These are phyloP conservation scores for Sicus ferrugineus DNA, from an alignment of 2,888 invertebrate genomes.

Conservation along the genomic window DNA sequence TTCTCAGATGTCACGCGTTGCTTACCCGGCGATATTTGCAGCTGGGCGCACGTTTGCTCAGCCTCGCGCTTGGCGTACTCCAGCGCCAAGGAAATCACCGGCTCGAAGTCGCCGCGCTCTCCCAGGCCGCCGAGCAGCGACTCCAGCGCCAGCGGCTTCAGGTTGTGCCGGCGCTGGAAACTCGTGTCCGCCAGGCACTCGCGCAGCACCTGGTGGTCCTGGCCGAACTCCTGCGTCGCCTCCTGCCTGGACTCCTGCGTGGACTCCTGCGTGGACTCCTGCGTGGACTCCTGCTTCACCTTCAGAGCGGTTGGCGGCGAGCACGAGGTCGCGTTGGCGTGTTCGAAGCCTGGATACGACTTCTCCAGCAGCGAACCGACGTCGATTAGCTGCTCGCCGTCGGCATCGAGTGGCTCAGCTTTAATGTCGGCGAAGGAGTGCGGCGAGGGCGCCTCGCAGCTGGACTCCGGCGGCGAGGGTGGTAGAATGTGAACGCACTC, in stretches of 20 bases:
- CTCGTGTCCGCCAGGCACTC: slow-evolving; percentile 85
- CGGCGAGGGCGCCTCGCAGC: slow-evolving; percentile 67
- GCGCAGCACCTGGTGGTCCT: slow-evolving; percentile 79
- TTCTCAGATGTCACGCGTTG: slow-evolving; percentile 41
- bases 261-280: neutral
- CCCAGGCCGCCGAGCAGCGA: slow-evolving; percentile 68
- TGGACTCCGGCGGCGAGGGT: slow-evolving; percentile 71
- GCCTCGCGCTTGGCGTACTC: slow-evolving; percentile 88
- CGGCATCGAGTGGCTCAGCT: slow-evolving; percentile 61
- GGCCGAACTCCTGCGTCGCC: slow-evolving; percentile 43
- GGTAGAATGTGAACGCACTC: slow-evolving; percentile 65
- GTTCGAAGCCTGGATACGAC: neutral
- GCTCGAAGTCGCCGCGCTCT: slow-evolving; percentile 80
- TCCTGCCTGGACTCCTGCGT: slow-evolving; percentile 20
- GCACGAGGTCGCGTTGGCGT: neutral
- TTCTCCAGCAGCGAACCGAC: slow-evolving; percentile 55
- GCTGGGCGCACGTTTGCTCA: slow-evolving; percentile 81
- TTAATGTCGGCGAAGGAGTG: slow-evolving; percentile 61
- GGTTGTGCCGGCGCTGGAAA: slow-evolving; percentile 84
- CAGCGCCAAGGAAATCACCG: slow-evolving; percentile 83
- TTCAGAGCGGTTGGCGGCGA: neutral
- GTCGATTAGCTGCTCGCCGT: slow-evolving; percentile 59
- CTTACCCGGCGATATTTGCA: slow-evolving; percentile 90
- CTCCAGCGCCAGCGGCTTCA: slow-evolving; percentile 78
- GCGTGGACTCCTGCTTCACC: slow-evolving; percentile 11